Base-by-base conservation (phyloP, 1,140 invertebrate species). In the Akabosia matsudoensis region DNA sequence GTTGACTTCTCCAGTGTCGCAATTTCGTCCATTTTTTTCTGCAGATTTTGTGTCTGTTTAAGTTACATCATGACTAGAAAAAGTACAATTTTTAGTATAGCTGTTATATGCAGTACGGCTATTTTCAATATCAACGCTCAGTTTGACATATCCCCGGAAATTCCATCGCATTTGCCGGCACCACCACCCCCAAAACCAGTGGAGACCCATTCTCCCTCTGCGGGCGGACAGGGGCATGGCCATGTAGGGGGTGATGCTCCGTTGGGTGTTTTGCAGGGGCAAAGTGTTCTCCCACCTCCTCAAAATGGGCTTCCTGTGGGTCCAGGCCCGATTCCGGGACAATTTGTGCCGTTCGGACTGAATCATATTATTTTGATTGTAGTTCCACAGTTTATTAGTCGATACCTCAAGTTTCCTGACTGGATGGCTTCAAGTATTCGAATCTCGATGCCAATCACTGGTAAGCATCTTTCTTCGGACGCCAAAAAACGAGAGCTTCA, bases 351-450 rank as follows among this genome's bases (percentile, higher is more conserved):
- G 10, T 75, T 81, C 45, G 80, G 80, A 16, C 51, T 81, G 0
- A 74, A 78, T n/a, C 33, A 79, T 33, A 24, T 79, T 1, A 74
- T 78, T 45, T 51, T 81, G 24, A 77, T 79, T n/a, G 24, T 81
- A 7, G 78, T 81, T 28, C 80, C 80, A 0, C 76, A 78, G 75
- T 76, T 81, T 64, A 81, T 79, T 33, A 37, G 54, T 1, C 77
- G 33, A 30, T 30, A 74, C 10, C 28, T 73, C 16, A 61, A 51
- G 28, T 67, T 76, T 34, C 71, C 76, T 1, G 52, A 74, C 18
- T 81, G 78, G 78, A 22, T 73, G n/a, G 30, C 28, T n/a, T 74
- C 78, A 0, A 73, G 33, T 14, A 22, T 76, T 0, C 74, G 77
- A 56, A 24, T 81, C n/a, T 78, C 78, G 24, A 45, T 79, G 30